These are phyloP conservation scores for Sarcophaga subvicina DNA, from an alignment of 2,888 invertebrate genomes.

Conservation along the genomic window DNA sequence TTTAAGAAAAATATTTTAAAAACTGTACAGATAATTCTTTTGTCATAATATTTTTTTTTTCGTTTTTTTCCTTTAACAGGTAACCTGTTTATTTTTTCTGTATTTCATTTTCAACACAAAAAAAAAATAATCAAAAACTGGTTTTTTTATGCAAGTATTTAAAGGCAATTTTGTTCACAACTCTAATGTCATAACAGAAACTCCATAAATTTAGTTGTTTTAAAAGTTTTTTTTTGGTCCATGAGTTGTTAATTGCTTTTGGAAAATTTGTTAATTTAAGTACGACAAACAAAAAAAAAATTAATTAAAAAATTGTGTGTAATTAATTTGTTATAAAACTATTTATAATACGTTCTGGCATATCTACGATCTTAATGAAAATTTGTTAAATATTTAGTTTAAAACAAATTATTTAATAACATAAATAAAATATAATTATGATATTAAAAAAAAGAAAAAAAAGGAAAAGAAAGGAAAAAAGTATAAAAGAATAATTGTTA, in stretches of 20 bases:
- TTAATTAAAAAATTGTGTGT: conserved; percentile 33
- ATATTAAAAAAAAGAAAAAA: neutral
- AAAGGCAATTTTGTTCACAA: neutral
- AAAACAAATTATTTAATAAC: conserved; percentile 37
- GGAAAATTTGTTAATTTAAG: conserved; percentile 15
- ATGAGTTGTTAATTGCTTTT: conserved; percentile 38
- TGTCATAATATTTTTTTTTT: conserved; percentile 33
- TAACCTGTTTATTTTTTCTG: conserved; percentile 26
- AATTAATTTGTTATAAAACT: conserved; percentile 36
- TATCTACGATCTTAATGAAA: conserved; percentile 16
- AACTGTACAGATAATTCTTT: conserved; percentile 43
- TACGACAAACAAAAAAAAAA: conserved; percentile 10
- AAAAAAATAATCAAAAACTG: neutral
- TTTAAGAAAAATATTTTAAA: neutral
- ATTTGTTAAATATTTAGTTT: conserved; percentile 26
- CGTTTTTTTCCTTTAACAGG: neutral
- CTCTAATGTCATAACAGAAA: neutral
- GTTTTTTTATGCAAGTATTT: conserved; percentile 22
- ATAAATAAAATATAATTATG: neutral
- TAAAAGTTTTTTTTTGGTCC: conserved; percentile 5
- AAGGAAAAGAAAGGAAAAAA: neutral
- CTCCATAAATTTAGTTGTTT: neutral
- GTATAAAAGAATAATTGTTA: neutral
- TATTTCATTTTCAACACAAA: neutral
- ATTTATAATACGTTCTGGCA: conserved; percentile 24